A percentile compares a stretch with the other conserved stretches of the same genome.
These are phyloP conservation scores for Pterois miles DNA, from an alignment of 2,797 vertebrate genomes.

Conservation along the genomic window DNA sequence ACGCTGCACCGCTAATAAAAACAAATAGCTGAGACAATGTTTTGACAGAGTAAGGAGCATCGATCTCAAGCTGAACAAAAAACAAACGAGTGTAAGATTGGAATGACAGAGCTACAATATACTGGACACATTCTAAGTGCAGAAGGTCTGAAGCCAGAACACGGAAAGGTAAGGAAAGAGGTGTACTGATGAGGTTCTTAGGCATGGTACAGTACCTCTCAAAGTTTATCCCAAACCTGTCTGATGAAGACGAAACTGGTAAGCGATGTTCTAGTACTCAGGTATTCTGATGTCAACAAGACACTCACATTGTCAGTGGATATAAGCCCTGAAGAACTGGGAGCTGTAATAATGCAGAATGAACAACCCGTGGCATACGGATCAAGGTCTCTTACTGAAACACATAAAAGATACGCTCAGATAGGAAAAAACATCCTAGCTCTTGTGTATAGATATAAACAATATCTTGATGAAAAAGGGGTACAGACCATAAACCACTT, in stretches of 20 bases:
- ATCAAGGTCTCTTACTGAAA: neutral
- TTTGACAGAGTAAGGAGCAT: slow-evolving; percentile 10
- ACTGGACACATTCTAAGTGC: slow-evolving; percentile 6
- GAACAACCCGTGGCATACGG: neutral
- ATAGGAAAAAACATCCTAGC: no score
- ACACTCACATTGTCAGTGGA: neutral
- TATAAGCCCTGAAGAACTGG: no score
- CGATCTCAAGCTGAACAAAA: slow-evolving; percentile 23
- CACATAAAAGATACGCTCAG: no score
- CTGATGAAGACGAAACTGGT: neutral
- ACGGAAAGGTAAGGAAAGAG: slow-evolving; percentile 11
- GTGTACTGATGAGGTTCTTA: neutral
- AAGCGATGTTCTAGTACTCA: neutral
- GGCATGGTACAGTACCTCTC: neutral
- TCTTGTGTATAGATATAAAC: no score
- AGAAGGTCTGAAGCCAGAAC: slow-evolving; percentile 19
- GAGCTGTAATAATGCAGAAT: no score
- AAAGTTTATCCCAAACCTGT: no score
- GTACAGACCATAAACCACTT: no score
- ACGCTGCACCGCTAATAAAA: no score
- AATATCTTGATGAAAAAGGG: no score
- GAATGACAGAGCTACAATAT: neutral
- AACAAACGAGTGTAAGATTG: neutral
- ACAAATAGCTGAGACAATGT: neutral
- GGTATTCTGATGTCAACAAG: neutral